Evolutionary conservation across 2,113 vertebrate genomes (phyloP), one percentile per base, ranked within the genome.

Genomic region (Acanthochromis polyacanthus): DNA sequence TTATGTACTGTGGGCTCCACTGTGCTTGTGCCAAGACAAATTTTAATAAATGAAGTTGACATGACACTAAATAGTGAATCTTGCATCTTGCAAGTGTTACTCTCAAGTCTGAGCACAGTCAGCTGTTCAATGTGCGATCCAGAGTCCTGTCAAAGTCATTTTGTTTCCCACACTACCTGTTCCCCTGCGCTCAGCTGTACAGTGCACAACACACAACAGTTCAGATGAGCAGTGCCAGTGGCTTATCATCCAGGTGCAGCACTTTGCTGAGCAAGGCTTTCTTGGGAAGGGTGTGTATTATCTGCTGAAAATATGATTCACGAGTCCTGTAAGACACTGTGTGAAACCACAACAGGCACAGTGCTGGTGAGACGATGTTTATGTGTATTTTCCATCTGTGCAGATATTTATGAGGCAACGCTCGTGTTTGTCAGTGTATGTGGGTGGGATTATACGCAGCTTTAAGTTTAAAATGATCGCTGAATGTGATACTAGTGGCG

Each of bases 281-380:
- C 20, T 61, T 63, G 16, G 48, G 5, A 66, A 60, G 51, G 64
- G 83, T 59, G 79, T 71, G 82, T 23, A 32, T 50, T 30, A 50
- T 68, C 51, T 55, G 22, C 65, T 10, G 5, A 32, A 28, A 10
- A 14, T 38, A 19, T 66, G 65, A 73, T 58, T 81, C 74, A 78
- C 12, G 64, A 17, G 20, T 36, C 45, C 5, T 46, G 28, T 8
- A 17, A 0, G 0, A 36, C n/a, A 25, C 2, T 10, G 23, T 10
- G 23, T 10, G 17, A 67, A 5, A 5, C 2, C 14, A 56, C 22
- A 19, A 22, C 16, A 43, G 32, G 43, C 16, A 51, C 8, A 32
- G 9, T 23, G 22, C 10, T 55, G 52, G 22, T 36, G 36, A 4
- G 22, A 4, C 12, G 10, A 2, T 10, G 23, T 68, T 62, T 46